Evolutionary conservation across 1,140 invertebrate species (phyloP).

Genomic region (Drosophila watanabei): DNA sequence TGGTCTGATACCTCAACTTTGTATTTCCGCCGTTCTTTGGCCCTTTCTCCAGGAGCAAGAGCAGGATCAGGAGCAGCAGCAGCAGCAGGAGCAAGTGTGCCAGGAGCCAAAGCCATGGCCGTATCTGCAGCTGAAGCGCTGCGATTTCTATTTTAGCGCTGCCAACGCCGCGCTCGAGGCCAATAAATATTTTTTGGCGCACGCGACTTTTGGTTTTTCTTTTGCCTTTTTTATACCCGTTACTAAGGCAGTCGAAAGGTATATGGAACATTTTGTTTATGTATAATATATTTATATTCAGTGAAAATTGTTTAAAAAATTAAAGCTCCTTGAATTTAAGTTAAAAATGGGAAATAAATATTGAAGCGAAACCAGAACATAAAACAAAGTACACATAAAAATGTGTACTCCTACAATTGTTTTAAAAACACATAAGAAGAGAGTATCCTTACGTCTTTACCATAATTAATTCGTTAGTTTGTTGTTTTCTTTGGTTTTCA

Average conservation of each 20-base stretch:
- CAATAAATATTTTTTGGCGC: constrained; percentile 77
- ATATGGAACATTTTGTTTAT: neutral
- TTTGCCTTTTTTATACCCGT: constrained; percentile 6
- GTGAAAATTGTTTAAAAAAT: neutral
- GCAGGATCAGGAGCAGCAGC: neutral
- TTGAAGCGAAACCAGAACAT: too few species aligned
- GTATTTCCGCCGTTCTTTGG: constrained; percentile 78
- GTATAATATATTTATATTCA: neutral
- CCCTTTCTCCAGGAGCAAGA: constrained; percentile 30
- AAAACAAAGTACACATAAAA: too few species aligned
- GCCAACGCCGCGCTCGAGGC: constrained; percentile 62
- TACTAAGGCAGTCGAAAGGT: neutral
- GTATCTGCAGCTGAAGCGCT: constrained; percentile 36
- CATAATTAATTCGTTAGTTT: neutral
- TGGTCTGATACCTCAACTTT: constrained; percentile 81
- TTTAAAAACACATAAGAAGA: too few species aligned
- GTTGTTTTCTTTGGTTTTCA: neutral
- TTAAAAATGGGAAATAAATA: too few species aligned
- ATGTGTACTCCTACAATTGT: too few species aligned
- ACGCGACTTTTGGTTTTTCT: constrained; percentile 53
- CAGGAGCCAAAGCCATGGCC: constrained; percentile 15
- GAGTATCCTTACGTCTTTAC: neutral
- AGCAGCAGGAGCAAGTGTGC: neutral
- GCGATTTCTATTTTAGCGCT: constrained; percentile 77
- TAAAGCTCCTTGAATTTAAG: too few species aligned